Conservation (phyloP, 2,113 vertebrate genomes). For the Excalfactoria chinensis region DNA sequence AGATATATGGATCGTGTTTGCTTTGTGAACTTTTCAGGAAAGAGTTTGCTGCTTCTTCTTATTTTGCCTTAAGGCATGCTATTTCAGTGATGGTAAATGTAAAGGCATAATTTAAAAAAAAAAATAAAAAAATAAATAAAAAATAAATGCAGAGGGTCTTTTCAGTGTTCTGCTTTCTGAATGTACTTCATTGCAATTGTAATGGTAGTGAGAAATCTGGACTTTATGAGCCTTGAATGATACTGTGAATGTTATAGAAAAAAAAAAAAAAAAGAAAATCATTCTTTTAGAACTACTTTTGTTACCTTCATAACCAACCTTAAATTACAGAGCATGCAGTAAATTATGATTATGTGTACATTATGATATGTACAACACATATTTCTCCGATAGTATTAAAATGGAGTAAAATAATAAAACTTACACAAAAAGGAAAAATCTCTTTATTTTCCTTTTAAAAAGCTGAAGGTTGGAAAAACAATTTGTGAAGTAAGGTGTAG, state of each 20-base stretch:
- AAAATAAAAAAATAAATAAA: neutral
- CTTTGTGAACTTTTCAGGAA: constrained; percentile 63
- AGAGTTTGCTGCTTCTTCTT: constrained; percentile 3
- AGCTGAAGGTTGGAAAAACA: neutral
- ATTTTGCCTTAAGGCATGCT: neutral
- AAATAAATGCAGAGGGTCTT: neutral
- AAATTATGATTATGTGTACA: neutral
- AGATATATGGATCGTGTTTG: constrained; percentile 41
- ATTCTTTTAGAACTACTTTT: neutral
- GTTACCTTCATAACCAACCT: neutral
- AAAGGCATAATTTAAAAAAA: constrained; percentile 38
- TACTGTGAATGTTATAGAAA: neutral
- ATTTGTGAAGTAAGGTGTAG: neutral
- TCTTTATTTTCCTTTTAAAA: neutral
- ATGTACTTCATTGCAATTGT: neutral
- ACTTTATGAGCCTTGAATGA: neutral
- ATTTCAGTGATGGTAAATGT: neutral
- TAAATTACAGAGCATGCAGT: neutral
- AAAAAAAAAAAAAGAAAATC: neutral
- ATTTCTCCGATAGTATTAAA: neutral
- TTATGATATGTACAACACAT: no score
- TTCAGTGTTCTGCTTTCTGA: neutral
- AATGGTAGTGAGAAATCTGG: neutral
- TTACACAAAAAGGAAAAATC: neutral
- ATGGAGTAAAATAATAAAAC: neutral